These are phyloP conservation scores for Iguana delicatissima DNA, from an alignment of 2,797 vertebrate species.

Conservation along the genomic window DNA sequence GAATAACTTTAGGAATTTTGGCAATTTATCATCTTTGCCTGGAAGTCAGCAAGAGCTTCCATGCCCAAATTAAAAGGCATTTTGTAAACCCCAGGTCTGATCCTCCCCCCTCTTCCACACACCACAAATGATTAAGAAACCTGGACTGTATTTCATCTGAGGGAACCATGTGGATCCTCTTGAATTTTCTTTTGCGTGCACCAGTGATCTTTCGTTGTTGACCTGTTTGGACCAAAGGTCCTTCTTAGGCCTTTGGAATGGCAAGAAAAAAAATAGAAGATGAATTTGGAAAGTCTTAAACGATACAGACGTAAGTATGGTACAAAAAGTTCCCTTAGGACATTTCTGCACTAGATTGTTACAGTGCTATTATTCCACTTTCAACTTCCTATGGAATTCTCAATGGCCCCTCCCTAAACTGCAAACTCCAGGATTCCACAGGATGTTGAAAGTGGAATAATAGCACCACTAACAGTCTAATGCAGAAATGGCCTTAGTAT, in stretches of 20 bases:
- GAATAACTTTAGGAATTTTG: constrained; percentile 81
- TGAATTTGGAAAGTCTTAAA: background rate
- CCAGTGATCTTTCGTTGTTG: constrained; percentile 52
- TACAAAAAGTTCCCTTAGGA: background rate
- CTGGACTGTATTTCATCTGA: constrained; percentile 72
- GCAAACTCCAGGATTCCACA: too few relatives aligned
- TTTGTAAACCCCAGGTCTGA: constrained; percentile 75
- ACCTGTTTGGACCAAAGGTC: background rate
- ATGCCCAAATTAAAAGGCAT: constrained; percentile 77
- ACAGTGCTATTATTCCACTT: too few relatives aligned
- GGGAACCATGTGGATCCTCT: constrained; percentile 71
- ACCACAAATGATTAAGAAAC: constrained; percentile 69
- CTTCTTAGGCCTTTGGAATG: background rate
- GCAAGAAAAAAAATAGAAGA: background rate
- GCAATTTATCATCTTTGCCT: constrained; percentile 82
- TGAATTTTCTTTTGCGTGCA: constrained; percentile 69
- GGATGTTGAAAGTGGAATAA: too few relatives aligned
- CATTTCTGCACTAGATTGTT: too few relatives aligned
- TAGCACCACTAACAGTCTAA: too few relatives aligned
- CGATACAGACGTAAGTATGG: background rate
- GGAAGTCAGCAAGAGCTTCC: constrained; percentile 73
- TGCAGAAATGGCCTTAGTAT: background rate
- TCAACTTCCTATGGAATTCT: too few relatives aligned
- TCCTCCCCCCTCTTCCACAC: constrained; percentile 22
- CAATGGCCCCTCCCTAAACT: too few relatives aligned